phyloP scores from a whole-genome alignment of 2,797 vertebrate species.

The Oreortyx pictus region DNA sequence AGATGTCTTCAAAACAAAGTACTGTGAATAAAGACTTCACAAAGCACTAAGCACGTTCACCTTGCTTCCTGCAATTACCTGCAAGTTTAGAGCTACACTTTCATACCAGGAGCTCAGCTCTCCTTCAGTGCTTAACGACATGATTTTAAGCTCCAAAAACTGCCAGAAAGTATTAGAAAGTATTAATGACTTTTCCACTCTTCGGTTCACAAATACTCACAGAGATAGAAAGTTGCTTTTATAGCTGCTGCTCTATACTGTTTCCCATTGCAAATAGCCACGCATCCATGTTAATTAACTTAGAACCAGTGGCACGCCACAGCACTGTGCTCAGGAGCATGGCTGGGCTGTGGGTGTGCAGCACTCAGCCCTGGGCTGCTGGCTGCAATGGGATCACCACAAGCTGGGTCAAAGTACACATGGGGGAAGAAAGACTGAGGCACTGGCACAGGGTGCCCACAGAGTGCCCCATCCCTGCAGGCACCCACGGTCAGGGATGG shows the following conservation, averaged over 20 bases:
- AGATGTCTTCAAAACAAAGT: not conserved
- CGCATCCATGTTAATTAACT: not conserved
- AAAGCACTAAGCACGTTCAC: not conserved
- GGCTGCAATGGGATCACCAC: too few relatives aligned
- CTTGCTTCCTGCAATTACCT: not conserved
- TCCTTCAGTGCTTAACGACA: constrained; percentile 7
- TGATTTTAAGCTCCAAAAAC: constrained; percentile 24
- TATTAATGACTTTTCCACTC: not conserved
- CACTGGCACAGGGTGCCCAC: too few relatives aligned
- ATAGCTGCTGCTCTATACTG: not conserved
- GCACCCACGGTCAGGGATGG: too few relatives aligned
- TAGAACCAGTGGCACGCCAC: not conserved
- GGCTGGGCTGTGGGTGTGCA: not conserved
- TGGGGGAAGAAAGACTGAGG: too few relatives aligned
- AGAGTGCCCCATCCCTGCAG: too few relatives aligned
- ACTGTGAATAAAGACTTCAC: not conserved
- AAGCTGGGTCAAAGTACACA: too few relatives aligned
- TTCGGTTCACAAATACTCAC: not conserved
- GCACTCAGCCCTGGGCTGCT: too few relatives aligned
- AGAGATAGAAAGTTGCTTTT: not conserved
- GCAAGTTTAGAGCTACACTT: not conserved
- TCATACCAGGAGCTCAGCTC: constrained; percentile 24
- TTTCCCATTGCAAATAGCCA: not conserved
- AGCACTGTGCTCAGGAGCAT: not conserved
- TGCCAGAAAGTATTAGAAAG: not conserved